Evolutionary conservation across 2,113 vertebrate genomes (phyloP).

Genomic region (Phylloscopus trochiloides): DNA sequence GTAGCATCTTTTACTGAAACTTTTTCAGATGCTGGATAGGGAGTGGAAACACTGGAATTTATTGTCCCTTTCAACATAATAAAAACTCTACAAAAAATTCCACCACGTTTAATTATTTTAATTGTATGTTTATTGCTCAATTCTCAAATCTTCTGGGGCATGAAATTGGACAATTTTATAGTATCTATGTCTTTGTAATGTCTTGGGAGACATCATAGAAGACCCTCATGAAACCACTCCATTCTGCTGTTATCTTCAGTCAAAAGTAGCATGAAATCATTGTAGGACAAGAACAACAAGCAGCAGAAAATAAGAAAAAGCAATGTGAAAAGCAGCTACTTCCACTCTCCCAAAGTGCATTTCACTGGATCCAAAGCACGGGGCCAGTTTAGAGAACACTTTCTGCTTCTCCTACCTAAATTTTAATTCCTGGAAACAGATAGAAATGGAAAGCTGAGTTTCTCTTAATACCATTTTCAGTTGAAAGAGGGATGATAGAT

Average conservation of each 20-base stretch:
- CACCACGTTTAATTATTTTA: not conserved
- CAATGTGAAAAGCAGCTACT: not conserved
- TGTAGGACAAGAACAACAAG: not conserved
- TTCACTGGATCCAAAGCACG: not conserved
- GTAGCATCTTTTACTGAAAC: not conserved
- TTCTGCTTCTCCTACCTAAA: not conserved
- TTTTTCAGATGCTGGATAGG: not conserved
- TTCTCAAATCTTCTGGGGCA: slow-evolving; percentile 28
- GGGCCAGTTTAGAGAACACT: not conserved
- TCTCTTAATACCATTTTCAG: not conserved
- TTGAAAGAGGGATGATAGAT: rapidly evolving
- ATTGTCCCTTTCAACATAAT: not conserved
- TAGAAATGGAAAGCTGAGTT: not conserved
- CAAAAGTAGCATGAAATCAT: not conserved
- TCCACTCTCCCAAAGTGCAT: not conserved
- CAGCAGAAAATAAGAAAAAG: not conserved
- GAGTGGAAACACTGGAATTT: not conserved
- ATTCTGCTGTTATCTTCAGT: not conserved
- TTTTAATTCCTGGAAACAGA: not conserved
- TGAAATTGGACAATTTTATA: slow-evolving; percentile 1
- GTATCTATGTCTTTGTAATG: not conserved
- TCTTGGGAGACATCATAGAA: not conserved
- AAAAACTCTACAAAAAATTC: not conserved
- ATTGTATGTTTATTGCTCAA: not conserved
- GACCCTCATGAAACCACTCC: not conserved